Evolutionary conservation across 2,113 vertebrate genomes (phyloP), one percentile per base, ranked within the genome.

Genomic region (Cottus gobio): DNA sequence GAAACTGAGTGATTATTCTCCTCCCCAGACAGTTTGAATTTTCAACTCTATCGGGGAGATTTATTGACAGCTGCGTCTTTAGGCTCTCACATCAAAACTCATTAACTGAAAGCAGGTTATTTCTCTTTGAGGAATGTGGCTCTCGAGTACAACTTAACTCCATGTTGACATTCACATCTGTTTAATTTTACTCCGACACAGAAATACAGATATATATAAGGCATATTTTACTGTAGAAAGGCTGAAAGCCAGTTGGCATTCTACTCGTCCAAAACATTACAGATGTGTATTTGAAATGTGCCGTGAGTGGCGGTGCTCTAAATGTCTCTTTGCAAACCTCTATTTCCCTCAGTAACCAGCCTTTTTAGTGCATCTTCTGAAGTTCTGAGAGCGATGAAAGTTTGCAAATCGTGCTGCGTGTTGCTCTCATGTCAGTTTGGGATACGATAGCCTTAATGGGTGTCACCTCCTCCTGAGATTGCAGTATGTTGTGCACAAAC

Each of bases 161-260:
- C 69, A 83, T 56, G 77, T 84, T 80, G 71, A 46, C 42, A 6
- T 66, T 34, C 73, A 81, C 81, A 83, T 91, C 78, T 87, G 85
- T 16, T 82, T 76, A 37, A 42, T 72, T 86, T 80, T 50, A 61
- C 1, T 36, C 31, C 11, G 48, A 28, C 7, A 50, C 62, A 67
- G 62, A 63, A 28, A 71, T 56, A 24, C 2, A 56, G 10, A 13
- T 56, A 56, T 26, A 26, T 56, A 54, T 50, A 22, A 56, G 52
- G 28, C 28, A 54, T 37, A 79, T 16, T 61, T 80, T 60, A 37
- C 26, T 11, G 42, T 0, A 69, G 57, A 65, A 79, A 30, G 34
- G 31, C 54, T 36, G 62, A 65, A 69, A 63, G 66, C 8, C 5
- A 44, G 72, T 42, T 64, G 57, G 16, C 28, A 57, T 42, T 20